These are phyloP conservation scores for Nautilus pompilius DNA, from an alignment of 1,140 invertebrate genomes.

Conservation along the genomic window DNA sequence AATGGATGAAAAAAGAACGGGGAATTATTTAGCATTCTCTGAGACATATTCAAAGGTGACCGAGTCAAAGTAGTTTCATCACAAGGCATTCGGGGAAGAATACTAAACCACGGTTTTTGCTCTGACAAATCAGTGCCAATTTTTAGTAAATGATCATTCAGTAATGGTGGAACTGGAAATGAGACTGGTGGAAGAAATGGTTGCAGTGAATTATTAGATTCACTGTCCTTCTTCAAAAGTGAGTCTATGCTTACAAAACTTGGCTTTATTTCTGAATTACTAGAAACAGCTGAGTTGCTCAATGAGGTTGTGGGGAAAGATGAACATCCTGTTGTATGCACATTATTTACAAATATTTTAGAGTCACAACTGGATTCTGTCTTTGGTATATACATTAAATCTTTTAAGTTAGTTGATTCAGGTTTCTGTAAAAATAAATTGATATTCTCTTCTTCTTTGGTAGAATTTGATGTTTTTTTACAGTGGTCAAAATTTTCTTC, in stretches of 20 bases:
- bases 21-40: conserved; percentile 18
- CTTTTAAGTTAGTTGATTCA: conserved; percentile 24
- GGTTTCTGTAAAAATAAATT: conserved; percentile 31
- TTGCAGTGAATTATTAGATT: conserved; percentile 15
- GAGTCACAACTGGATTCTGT: background rate
- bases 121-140: conserved; percentile 24
- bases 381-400: conserved; percentile 17
- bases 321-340: background rate
- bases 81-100: conserved; percentile 64
- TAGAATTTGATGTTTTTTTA: too few species aligned
- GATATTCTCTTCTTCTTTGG: conserved; percentile 18
- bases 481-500: too few species aligned
- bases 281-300: conserved; percentile 7
- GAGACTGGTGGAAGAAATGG: conserved; percentile 23
- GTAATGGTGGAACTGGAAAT: conserved; percentile 20
- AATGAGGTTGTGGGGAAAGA: background rate
- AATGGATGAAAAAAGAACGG: conserved; percentile 61
- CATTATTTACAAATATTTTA: background rate
- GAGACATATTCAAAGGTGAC: conserved; percentile 16
- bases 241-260: conserved; percentile 47
- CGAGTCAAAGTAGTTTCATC: conserved; percentile 57
- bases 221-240: conserved; percentile 39
- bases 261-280: conserved; percentile 21
- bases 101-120: conserved; percentile 64
- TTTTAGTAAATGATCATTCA: conserved; percentile 25